A percentile compares a stretch with the other conserved stretches of the same genome.
These are phyloP conservation scores for Poeciliopsis gracilis DNA, from an alignment of 2,797 vertebrate genomes.

Conservation along the genomic window DNA sequence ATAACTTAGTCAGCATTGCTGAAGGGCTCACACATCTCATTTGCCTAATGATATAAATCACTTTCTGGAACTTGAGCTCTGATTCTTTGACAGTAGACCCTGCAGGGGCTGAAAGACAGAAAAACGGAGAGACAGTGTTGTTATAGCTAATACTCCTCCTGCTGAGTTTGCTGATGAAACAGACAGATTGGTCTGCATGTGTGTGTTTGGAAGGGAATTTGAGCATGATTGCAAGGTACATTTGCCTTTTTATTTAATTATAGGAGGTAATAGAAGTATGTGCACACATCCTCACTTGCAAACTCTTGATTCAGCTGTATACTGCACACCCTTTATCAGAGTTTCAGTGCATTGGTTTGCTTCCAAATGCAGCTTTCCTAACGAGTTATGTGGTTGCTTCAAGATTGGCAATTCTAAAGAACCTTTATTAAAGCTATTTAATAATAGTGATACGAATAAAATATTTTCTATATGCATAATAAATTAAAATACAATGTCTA, in stretches of 20 bases:
- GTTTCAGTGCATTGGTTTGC: background rate
- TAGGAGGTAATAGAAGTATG: background rate
- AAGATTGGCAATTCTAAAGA: background rate
- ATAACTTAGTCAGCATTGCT: slow-evolving; percentile 68
- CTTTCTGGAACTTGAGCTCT: slow-evolving; percentile 74
- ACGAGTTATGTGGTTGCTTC: background rate
- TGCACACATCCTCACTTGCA: slow-evolving; percentile 1
- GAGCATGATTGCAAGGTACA: slow-evolving; percentile 2
- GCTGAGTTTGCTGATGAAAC: slow-evolving; percentile 73
- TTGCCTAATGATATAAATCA: slow-evolving; percentile 84
- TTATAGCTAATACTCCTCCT: slow-evolving; percentile 68
- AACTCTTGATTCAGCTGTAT: background rate
- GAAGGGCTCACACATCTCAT: slow-evolving; percentile 76
- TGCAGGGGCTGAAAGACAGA: slow-evolving; percentile 59
- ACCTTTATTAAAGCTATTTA: background rate
- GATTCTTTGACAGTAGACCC: slow-evolving; percentile 64
- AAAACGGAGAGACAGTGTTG: slow-evolving; percentile 65
- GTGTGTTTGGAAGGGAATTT: slow-evolving; percentile 10
- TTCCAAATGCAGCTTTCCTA: background rate
- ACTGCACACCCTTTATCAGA: background rate
- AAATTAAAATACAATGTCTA: no score
- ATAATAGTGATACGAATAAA: no score
- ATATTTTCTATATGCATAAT: background rate
- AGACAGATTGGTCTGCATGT: slow-evolving; percentile 60
- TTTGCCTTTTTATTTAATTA: slow-evolving; percentile 24